Evolutionary conservation across 2,888 invertebrate species (phyloP).

Genomic region (Chrysotoxum bicinctum): DNA sequence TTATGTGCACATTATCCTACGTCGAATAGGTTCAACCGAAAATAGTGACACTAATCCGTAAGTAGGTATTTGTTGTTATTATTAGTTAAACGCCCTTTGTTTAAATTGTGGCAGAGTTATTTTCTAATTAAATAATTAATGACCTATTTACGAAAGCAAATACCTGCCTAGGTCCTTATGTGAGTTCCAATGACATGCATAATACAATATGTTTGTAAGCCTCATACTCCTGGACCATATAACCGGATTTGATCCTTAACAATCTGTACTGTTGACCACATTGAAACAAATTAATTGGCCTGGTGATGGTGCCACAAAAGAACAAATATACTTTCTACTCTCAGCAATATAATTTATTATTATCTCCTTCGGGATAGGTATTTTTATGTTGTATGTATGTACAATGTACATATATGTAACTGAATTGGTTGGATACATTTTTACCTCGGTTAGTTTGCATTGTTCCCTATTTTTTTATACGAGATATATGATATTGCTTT

Average conservation of each 20-base stretch:
- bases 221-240: neutral
- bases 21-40: neutral
- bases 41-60: neutral
- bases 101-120: neutral
- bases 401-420: neutral
- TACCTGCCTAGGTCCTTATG: neutral
- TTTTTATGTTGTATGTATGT: neutral
- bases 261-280: neutral
- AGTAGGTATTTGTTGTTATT: neutral
- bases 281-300: slow-evolving; percentile 12
- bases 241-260: neutral
- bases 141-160: neutral
- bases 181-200: neutral
- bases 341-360: slow-evolving; percentile 10
- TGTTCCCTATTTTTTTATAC: neutral
- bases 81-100: neutral
- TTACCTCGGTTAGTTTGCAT: neutral
- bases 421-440: neutral
- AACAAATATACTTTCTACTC: slow-evolving; percentile 2
- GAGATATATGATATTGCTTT: neutral
- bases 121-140: neutral
- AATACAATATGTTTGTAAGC: no score
- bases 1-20: no score
- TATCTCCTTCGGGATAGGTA: neutral
- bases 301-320: neutral